Conservation (phyloP, 2,888 invertebrate genomes). For the Drosophila nigricruria region DNA sequence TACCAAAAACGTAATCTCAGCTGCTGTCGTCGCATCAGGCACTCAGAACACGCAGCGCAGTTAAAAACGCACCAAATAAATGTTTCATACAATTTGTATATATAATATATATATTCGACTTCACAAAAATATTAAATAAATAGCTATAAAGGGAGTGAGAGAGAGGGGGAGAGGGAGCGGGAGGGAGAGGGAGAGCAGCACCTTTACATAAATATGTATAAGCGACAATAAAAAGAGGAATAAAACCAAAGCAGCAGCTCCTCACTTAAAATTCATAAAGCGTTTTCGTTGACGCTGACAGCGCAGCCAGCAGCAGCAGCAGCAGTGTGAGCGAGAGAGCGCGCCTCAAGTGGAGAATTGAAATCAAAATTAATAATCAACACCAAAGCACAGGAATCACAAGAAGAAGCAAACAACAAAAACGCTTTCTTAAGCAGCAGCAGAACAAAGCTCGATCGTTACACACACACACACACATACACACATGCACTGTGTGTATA, state of each 20-base stretch:
- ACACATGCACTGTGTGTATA: background rate
- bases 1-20: slow-evolving; percentile 17
- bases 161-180: background rate
- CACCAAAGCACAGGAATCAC: slow-evolving; percentile 29
- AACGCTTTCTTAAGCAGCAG: slow-evolving; percentile 3
- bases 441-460: slow-evolving; percentile 3
- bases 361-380: slow-evolving; percentile 48
- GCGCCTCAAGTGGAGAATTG: slow-evolving; percentile 28
- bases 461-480: background rate
- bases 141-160: slow-evolving; percentile 24
- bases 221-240: slow-evolving; percentile 71
- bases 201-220: slow-evolving; percentile 30
- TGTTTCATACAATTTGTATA: slow-evolving; percentile 64
- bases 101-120: slow-evolving; percentile 58
- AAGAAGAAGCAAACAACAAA: background rate
- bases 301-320: slow-evolving; percentile 5
- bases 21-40: slow-evolving; percentile 53
- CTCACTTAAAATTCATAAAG: slow-evolving; percentile 78
- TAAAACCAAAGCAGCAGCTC: slow-evolving; percentile 74
- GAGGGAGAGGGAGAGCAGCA: slow-evolving; percentile 4
- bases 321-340: slow-evolving; percentile 6
- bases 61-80: slow-evolving; percentile 75
- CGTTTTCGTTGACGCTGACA: slow-evolving; percentile 48
- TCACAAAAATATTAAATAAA: slow-evolving; percentile 70
- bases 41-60: slow-evolving; percentile 74